Percentiles rank a stretch among this genome's conserved stretches.
phyloP scores from a whole-genome alignment of 1,140 invertebrate genomes.

The Tribolium madens region DNA sequence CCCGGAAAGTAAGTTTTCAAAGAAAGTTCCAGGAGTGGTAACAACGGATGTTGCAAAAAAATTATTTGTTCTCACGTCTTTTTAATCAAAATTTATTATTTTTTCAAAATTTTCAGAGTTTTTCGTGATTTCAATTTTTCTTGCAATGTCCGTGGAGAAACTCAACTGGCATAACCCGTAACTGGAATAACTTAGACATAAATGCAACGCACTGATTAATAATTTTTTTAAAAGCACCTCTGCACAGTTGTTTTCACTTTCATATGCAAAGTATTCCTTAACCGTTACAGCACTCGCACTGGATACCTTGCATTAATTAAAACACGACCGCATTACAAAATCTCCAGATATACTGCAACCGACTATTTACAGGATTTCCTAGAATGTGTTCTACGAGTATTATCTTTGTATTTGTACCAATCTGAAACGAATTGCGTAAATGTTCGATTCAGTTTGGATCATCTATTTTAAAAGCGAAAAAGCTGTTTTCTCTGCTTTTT shows the following conservation, averaged over 20 bases:
- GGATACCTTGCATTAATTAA: constrained; percentile 26
- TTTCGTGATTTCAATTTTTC: neutral
- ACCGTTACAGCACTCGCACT: constrained; percentile 27
- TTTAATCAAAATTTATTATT: too few relatives aligned
- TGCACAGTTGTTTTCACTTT: constrained; percentile 37
- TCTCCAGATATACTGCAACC: too few relatives aligned
- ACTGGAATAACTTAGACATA: constrained; percentile 20
- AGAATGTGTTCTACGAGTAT: too few relatives aligned
- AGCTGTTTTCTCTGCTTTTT: neutral
- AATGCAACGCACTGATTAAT: constrained; percentile 36
- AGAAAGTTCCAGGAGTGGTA: neutral
- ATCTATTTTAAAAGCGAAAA: neutral
- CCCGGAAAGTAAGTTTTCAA: constrained; percentile 71
- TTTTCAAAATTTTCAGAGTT: too few relatives aligned
- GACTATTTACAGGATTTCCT: neutral
- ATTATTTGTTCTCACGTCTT: too few relatives aligned
- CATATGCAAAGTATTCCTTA: constrained; percentile 37
- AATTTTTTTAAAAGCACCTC: constrained; percentile 21
- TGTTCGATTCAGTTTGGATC: neutral
- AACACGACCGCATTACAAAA: constrained; percentile 17
- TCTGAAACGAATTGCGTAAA: neutral
- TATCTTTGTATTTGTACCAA: neutral
- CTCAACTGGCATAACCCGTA: constrained; percentile 17
- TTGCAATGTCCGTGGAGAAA: constrained; percentile 17
- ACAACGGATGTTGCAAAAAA: neutral